phyloP scores from a whole-genome alignment of 2,888 invertebrate genomes.

The Eupithecia subumbrata region DNA sequence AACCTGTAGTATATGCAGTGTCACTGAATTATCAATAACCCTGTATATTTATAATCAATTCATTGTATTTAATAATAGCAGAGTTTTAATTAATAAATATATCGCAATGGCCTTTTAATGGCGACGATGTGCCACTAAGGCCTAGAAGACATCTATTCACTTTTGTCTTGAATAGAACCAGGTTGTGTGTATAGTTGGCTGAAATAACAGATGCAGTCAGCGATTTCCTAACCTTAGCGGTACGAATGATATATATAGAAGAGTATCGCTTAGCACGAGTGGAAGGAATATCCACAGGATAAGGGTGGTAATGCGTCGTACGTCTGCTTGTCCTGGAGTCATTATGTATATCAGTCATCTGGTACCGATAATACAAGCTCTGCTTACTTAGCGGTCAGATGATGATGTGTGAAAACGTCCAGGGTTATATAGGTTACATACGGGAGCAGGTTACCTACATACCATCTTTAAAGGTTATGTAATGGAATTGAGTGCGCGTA shows the following conservation, averaged over 20 bases:
- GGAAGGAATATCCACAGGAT: not conserved
- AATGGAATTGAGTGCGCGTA: not conserved
- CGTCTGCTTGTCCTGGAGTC: not conserved
- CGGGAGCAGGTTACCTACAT: not conserved
- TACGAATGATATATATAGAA: not conserved
- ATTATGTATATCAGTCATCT: not conserved
- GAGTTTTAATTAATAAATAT: too few relatives aligned
- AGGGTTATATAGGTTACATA: not conserved
- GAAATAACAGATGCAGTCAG: not conserved
- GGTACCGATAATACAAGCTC: not conserved
- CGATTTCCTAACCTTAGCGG: not conserved
- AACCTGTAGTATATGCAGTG: too few relatives aligned
- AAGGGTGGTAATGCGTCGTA: not conserved
- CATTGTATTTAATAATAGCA: too few relatives aligned
- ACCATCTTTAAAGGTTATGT: not conserved
- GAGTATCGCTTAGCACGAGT: not conserved
- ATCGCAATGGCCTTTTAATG: not conserved
- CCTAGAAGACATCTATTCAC: not conserved
- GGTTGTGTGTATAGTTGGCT: not conserved
- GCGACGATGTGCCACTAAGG: not conserved
- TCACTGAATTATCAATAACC: too few relatives aligned
- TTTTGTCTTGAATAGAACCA: not conserved
- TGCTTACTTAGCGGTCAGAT: not conserved
- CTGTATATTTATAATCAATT: too few relatives aligned
- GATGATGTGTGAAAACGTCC: not conserved